phyloP scores from a whole-genome alignment of 2,888 invertebrate genomes.

The Formica aserva region DNA sequence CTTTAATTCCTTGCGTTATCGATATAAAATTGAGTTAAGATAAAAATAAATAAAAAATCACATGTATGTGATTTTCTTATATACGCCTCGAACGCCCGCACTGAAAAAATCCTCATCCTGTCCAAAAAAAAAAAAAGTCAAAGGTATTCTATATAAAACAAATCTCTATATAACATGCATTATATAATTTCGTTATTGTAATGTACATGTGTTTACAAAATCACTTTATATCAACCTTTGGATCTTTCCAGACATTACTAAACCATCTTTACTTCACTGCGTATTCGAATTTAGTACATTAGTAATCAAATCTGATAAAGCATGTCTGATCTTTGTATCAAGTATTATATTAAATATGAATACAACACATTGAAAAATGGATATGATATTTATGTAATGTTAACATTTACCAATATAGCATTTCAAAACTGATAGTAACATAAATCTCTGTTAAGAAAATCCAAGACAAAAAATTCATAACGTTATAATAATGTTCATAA shows the following conservation, averaged over 20 bases:
- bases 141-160: constrained; percentile 61
- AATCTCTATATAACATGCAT: constrained; percentile 71
- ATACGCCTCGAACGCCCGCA: constrained; percentile 64
- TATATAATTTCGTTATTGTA: constrained; percentile 18
- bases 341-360: constrained; percentile 51
- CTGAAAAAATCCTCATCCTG: constrained; percentile 66
- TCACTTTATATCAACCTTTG: not conserved
- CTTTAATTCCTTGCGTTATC: constrained; percentile 52
- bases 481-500: constrained; percentile 62
- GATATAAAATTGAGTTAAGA: constrained; percentile 64
- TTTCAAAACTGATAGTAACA: constrained; percentile 67
- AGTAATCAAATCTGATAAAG: constrained; percentile 56
- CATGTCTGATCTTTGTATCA: constrained; percentile 49
- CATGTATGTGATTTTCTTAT: constrained; percentile 45
- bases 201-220: constrained; percentile 25
- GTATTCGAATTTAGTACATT: not conserved
- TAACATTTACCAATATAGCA: constrained; percentile 70
- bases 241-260: constrained; percentile 13
- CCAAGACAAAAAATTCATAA: constrained; percentile 68
- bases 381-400: constrained; percentile 67
- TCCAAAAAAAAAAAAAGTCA: constrained; percentile 54
- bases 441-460: constrained; percentile 70
- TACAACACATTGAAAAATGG: constrained; percentile 57
- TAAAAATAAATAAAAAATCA: constrained; percentile 68
- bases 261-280: not conserved